Evolutionary conservation across 2,797 vertebrate species (phyloP).

Genomic region (Erpetoichthys calabaricus): DNA sequence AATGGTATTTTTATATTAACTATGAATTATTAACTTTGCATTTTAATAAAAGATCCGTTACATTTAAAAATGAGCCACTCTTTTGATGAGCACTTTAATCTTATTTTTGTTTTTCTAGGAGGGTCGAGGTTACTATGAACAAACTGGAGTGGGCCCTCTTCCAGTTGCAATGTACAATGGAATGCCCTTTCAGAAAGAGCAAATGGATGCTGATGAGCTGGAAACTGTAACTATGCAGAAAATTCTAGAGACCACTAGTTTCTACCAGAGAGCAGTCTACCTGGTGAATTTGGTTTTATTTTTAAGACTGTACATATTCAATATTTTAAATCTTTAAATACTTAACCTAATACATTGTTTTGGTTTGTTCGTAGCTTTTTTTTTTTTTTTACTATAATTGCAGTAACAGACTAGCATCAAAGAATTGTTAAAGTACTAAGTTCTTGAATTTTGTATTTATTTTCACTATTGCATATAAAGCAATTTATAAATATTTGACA

Average conservation of each 20-base stretch:
- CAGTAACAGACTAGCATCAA: too few species aligned
- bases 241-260: conserved; percentile 84
- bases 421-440: too few species aligned
- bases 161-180: conserved; percentile 91
- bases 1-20: too few species aligned
- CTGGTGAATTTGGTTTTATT: conserved; percentile 53
- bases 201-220: conserved; percentile 86
- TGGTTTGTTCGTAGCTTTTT: too few species aligned
- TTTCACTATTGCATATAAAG: too few species aligned
- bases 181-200: conserved; percentile 77
- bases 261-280: conserved; percentile 86
- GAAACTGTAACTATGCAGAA: conserved; percentile 95
- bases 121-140: conserved; percentile 71
- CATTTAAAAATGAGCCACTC: background rate
- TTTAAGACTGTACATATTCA: background rate
- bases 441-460: too few species aligned
- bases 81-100: background rate
- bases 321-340: too few species aligned
- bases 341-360: background rate
- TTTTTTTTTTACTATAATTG: too few species aligned
- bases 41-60: background rate
- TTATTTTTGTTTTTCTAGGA: conserved; percentile 47
- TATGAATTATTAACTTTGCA: background rate
- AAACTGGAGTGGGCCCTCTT: conserved; percentile 79
- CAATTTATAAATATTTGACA: too few species aligned